Evolutionary conservation across 2,113 vertebrate genomes (phyloP), one percentile per base, ranked within the genome.

Genomic region (Thunnus thynnus): DNA sequence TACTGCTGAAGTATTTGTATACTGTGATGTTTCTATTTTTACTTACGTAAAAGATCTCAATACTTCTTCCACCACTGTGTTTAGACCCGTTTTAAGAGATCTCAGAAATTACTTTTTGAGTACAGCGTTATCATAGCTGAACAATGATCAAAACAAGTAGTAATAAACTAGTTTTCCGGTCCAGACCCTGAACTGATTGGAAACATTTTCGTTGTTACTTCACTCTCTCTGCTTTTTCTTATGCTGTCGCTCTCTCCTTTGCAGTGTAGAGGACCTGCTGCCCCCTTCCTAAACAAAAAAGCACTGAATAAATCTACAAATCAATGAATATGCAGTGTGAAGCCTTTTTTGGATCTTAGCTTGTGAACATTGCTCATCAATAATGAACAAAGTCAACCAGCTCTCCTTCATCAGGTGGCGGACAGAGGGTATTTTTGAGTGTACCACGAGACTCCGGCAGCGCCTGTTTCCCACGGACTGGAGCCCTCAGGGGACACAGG

Each of bases 391-490:
- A 83, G 48, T 65, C 46, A 48, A 72, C 14, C 55, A 52, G 56
- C 62, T 67, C 30, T 72, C 67, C 58, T 62, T 54, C 32, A 54
- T 77, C 48, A 63, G 66, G 18, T 58, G 55, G 16, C 65, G 65
- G 70, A 75, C 75, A 62, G 7, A 44, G 14, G 50, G 18, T n/a
- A 61, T 58, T 36, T 76, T 25, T 17, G 61, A 73, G 27, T 64
- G 51, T 67, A 68, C 68, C 46, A 58, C n/a, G 1, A 74, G 30
- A 76, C 44, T 55, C 25, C n/a, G 56, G 47, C 60, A 57, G 10
- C 7, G 44, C 51, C 22, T 17, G 44, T 72, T 82, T 88, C 74
- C 82, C 78, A 72, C 60, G 32, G 52, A 73, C 67, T 47, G 30
- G 73, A 56, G 41, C 13, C 67, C 36, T 72, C 13, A 13, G 44